These are phyloP conservation scores for Paraplagusia blochii DNA, from an alignment of 2,113 vertebrate genomes.

Conservation along the genomic window DNA sequence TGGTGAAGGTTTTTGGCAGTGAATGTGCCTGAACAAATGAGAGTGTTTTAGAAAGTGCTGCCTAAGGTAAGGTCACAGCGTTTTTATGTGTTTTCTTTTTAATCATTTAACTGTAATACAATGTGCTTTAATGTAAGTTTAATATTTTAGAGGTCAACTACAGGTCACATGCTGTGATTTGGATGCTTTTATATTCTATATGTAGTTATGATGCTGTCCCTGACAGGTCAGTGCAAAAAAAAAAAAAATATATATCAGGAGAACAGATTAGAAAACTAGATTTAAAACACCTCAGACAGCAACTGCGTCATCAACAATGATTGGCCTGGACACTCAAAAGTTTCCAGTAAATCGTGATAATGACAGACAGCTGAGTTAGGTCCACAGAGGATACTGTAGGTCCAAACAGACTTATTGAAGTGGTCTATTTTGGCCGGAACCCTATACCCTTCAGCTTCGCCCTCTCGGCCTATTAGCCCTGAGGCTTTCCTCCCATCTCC, in stretches of 20 bases:
- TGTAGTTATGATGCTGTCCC: conserved; percentile 59
- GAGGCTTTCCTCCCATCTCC: conserved; percentile 25
- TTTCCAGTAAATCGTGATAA: conserved; percentile 66
- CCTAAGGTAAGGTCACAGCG: conserved; percentile 44
- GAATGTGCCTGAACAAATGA: conserved; percentile 28
- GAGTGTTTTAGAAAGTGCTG: conserved; percentile 34
- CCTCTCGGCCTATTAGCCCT: conserved; percentile 40
- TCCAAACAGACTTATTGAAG: conserved; percentile 24
- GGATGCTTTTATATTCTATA: conserved; percentile 63
- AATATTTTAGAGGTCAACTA: no score
- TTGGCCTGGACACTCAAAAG: conserved; percentile 9
- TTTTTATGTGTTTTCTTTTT: conserved; percentile 28
- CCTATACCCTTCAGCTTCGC: conserved; percentile 33
- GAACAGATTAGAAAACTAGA: conserved; percentile 6
- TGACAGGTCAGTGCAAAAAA: conserved; percentile 26
- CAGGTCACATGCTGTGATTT: conserved; percentile 42
- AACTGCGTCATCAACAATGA: conserved; percentile 15
- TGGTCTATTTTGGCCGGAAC: conserved; percentile 10
- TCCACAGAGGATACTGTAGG: conserved; percentile 40
- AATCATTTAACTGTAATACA: conserved; percentile 24
- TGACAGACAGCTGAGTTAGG: conserved; percentile 57
- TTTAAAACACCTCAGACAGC: conserved; percentile 16
- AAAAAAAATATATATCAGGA: conserved; percentile 14
- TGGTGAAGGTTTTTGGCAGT: conserved; percentile 39
- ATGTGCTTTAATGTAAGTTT: no score